Evolutionary conservation across 2,888 invertebrate genomes (phyloP), one percentile per base, ranked within the genome.

Genomic region (Euspilapteryx auroguttella): DNA sequence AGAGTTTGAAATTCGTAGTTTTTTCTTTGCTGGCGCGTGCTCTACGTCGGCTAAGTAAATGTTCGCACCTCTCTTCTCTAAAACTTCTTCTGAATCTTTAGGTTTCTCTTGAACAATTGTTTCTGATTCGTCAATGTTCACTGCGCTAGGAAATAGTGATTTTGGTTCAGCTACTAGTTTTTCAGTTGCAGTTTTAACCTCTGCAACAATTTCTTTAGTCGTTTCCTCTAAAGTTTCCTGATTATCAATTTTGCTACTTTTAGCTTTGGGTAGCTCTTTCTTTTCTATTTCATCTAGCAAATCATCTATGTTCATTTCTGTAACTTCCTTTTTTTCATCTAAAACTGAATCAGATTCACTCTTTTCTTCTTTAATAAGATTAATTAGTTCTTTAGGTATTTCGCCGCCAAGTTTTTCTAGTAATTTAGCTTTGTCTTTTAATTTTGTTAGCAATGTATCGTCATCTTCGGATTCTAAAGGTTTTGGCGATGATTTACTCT

Each of bases 341-440:
- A 66, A 56, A 1, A 41, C 38, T 1, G 42, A 49, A 5, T 40
- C 40, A 0, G 63, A 56, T n/a, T n/a, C n/a, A 9, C 32, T 40
- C 0, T 46, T 43, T 30, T 61, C 62, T 24, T 62, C 64, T 37
- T 55, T 51, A 8, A 77, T 73, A 20, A 77, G 66, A 35, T 66
- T 57, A 38, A 71, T 63, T 5, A 78, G 38, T 12, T 78, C 78
- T 12, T 55, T 55, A 1, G 79, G 79, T 32, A 79, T 40, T 40
- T 79, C 73, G 0, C 79, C 79, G 1, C 79, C 80, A 0, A 79
- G 49, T 37, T 76, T 76, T 43, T 79, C 75, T 31, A 80, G 43
- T 14, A 79, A 37, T 37, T 64, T 68, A 0, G 79, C 78, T 52
- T 79, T 75, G 31, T 71, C 66, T 45, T 71, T 76, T 21, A 80